Evolutionary conservation across 2,888 invertebrate species (phyloP).

Genomic region (Unio pictorum): DNA sequence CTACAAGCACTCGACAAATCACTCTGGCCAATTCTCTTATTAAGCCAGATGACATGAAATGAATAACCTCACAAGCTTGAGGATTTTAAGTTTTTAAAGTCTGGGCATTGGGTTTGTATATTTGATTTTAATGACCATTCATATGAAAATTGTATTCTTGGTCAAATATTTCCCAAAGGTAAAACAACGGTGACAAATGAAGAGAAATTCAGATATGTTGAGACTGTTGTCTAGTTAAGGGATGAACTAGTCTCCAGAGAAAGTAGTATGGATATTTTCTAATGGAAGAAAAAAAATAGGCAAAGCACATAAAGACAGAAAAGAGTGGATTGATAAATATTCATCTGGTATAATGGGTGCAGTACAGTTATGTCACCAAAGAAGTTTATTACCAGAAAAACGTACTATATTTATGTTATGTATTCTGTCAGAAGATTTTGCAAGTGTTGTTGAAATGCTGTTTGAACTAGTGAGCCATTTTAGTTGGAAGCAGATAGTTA

Average conservation of each 20-base stretch:
- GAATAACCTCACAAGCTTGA: background rate
- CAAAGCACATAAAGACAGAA: background rate
- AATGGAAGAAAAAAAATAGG: constrained; percentile 9
- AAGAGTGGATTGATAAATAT: constrained; percentile 12
- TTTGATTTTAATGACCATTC: constrained; percentile 18
- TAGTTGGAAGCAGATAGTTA: constrained; percentile 8
- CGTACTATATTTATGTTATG: constrained; percentile 9
- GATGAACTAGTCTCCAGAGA: background rate
- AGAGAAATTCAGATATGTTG: too few relatives aligned
- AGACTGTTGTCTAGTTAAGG: too few relatives aligned
- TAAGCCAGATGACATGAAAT: constrained; percentile 13
- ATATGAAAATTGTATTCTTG: constrained; percentile 7
- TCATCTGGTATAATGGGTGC: constrained; percentile 11
- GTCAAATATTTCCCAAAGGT: too few relatives aligned
- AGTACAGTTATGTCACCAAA: constrained; percentile 15
- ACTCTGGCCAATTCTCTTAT: constrained; percentile 8
- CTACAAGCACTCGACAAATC: constrained; percentile 4
- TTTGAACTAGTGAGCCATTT: constrained; percentile 12
- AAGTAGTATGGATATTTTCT: constrained; percentile 14
- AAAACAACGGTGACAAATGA: too few relatives aligned
- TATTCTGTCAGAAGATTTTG: constrained; percentile 13
- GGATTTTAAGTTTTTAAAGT: constrained; percentile 7
- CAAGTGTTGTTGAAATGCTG: constrained; percentile 16
- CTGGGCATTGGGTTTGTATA: constrained; percentile 4
- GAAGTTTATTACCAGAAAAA: constrained; percentile 6